Percentiles rank a stretch among this genome's conserved stretches.
Conservation (phyloP, 2,888 invertebrate genomes). For the Flexamia atlantica region DNA sequence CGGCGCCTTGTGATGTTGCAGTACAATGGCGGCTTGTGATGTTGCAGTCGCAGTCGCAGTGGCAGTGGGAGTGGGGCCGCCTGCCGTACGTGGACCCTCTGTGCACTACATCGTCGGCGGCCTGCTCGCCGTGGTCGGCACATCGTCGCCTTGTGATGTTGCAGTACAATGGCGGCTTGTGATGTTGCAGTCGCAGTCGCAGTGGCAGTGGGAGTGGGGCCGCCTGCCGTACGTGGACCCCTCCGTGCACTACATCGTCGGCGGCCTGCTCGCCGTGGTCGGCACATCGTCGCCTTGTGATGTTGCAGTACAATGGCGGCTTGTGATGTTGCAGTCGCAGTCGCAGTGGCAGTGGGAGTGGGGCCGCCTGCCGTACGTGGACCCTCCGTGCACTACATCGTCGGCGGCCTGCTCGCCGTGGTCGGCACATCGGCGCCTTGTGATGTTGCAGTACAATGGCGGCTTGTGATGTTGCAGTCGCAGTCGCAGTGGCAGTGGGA, state of each 20-base stretch:
- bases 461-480: background rate
- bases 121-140: slow-evolving; percentile 70
- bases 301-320: no score
- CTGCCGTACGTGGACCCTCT: slow-evolving; percentile 60
- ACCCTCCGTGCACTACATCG: slow-evolving; percentile 69
- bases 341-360: slow-evolving; percentile 44
- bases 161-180: background rate
- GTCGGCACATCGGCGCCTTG: slow-evolving; percentile 65
- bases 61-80: slow-evolving; percentile 36
- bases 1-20: slow-evolving; percentile 57
- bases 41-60: slow-evolving; percentile 25
- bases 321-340: background rate
- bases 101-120: slow-evolving; percentile 71
- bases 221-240: slow-evolving; percentile 58
- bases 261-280: slow-evolving; percentile 68
- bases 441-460: no score
- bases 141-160: no score
- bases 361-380: slow-evolving; percentile 53
- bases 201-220: slow-evolving; percentile 35
- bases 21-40: background rate
- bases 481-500: slow-evolving; percentile 36
- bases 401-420: slow-evolving; percentile 70
- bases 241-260: slow-evolving; percentile 70
- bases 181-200: slow-evolving; percentile 1
- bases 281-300: background rate